Conservation (phyloP, 2,113 vertebrate species). For the Strix uralensis region DNA sequence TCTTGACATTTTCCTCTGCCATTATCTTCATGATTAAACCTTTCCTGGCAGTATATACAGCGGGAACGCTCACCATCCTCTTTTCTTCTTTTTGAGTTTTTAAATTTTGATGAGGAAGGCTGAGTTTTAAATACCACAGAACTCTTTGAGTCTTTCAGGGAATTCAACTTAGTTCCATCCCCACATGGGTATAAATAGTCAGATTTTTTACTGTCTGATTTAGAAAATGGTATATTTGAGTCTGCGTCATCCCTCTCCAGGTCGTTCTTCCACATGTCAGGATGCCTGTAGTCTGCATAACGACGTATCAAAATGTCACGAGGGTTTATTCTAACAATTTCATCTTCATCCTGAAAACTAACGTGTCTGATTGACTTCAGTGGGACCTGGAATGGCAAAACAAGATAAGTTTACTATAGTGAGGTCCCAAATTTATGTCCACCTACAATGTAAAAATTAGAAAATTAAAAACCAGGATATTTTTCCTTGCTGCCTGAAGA, state of each 20-base stretch:
- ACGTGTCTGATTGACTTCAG: conserved; percentile 89
- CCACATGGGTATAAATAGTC: conserved; percentile 88
- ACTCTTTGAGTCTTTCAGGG: conserved; percentile 82
- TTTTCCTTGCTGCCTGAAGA: background rate
- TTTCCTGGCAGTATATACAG: conserved; percentile 96
- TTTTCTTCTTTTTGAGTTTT: conserved; percentile 90
- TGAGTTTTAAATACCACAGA: conserved; percentile 90
- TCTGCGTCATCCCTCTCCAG: conserved; percentile 87
- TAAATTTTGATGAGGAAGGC: conserved; percentile 88
- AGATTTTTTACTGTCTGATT: conserved; percentile 92
- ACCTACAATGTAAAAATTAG: background rate
- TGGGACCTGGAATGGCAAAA: conserved; percentile 75
- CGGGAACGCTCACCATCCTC: conserved; percentile 97
- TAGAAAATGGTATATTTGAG: conserved; percentile 85
- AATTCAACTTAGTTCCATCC: conserved; percentile 87
- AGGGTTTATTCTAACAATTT: conserved; percentile 98
- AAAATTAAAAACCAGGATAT: background rate
- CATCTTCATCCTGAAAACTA: conserved; percentile 97
- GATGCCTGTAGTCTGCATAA: conserved; percentile 98
- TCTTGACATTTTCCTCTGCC: conserved; percentile 95
- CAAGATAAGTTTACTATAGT: background rate
- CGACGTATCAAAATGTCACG: conserved; percentile 95
- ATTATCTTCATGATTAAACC: conserved; percentile 99
- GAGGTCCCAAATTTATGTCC: background rate
- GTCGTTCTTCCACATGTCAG: conserved; percentile 93